Evolutionary conservation across 2,888 invertebrate species (phyloP), one percentile per base, ranked within the genome.

Genomic region (Drosophila mercatorum): DNA sequence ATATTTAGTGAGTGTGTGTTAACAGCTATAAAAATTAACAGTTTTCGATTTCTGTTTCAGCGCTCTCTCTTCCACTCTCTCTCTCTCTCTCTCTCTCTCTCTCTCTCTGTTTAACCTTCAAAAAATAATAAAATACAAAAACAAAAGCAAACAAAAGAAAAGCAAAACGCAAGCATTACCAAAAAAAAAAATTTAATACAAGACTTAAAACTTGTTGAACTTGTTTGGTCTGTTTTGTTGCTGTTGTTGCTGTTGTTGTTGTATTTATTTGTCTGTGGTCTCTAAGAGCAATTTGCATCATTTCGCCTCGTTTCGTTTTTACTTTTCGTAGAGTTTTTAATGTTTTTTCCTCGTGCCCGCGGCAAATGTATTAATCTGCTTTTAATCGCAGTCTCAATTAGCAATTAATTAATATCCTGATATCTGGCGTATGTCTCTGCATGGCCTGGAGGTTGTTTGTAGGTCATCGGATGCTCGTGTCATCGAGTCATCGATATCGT

Each of bases 1-100:
- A 86, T 88, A 79, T 87, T 85, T 88, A 85, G 81, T 76, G 68
- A 72, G 73, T 43, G 69, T 81, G 78, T 72, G 88, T 74, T 81
- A 86, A 87, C 31, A 61, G 69, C 67, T 61, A 71, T 44, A 52
- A 63, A 75, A 86, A 86, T 81, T 86, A 88, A 86, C 83, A 86
- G 76, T 81, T 88, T 81, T 87, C 75, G 73, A 62, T 79, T 79
- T 79, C 62, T 43, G 41, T 69, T 76, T 68, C 72, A 75, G 53
- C 59, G 56, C 46, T 51, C 28, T n/a, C 34, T 55, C 11, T 36
- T 22, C 26, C 17, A 47, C 41, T 62, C 40, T 61, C 26, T 69
- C 51, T 55, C 26, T 69, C 51, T 55, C 22, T 31, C 28, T 22
- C 22, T 22, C 28, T 28, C 28, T 28, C 28, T 3, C 5, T 58